A percentile compares a stretch with the other conserved stretches of the same genome.
phyloP scores from a whole-genome alignment of 2,888 invertebrate genomes.

The Lomographa bimaculata region DNA sequence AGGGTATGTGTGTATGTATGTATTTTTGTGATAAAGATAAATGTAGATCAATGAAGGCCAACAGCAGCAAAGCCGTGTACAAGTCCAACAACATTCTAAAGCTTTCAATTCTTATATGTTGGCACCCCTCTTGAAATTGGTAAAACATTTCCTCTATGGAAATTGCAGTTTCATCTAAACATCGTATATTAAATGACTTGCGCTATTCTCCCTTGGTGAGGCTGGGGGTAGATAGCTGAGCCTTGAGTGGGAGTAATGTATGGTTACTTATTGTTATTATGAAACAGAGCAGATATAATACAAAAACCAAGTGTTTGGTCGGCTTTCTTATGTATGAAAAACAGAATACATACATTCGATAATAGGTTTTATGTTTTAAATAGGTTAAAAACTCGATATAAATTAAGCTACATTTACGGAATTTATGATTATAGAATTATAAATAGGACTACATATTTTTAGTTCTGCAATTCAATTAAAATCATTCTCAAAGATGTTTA shows the following conservation, averaged over 20 bases:
- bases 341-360: too few relatives aligned
- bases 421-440: too few relatives aligned
- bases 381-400: too few relatives aligned
- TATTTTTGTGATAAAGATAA: too few relatives aligned
- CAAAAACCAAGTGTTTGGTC: too few relatives aligned
- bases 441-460: too few relatives aligned
- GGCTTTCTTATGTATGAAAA: too few relatives aligned
- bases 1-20: too few relatives aligned
- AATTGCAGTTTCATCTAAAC: conserved; percentile 16
- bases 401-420: too few relatives aligned
- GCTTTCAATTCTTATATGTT: conserved; percentile 10
- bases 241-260: conserved; percentile 8
- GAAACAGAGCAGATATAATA: neutral
- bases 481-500: too few relatives aligned
- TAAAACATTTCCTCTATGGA: conserved; percentile 8
- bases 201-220: conserved; percentile 6
- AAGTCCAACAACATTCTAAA: conserved; percentile 7
- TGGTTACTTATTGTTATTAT: conserved; percentile 9
- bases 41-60: conserved; percentile 11
- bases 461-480: too few relatives aligned
- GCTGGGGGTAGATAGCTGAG: conserved; percentile 2
- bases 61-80: conserved; percentile 7
- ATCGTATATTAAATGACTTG: conserved; percentile 21
- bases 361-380: too few relatives aligned
- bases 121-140: conserved; percentile 5